A percentile compares a stretch with the other conserved stretches of the same genome.
These are phyloP conservation scores for Zosterops japonicus DNA, from an alignment of 2,113 vertebrate genomes.

Conservation along the genomic window DNA sequence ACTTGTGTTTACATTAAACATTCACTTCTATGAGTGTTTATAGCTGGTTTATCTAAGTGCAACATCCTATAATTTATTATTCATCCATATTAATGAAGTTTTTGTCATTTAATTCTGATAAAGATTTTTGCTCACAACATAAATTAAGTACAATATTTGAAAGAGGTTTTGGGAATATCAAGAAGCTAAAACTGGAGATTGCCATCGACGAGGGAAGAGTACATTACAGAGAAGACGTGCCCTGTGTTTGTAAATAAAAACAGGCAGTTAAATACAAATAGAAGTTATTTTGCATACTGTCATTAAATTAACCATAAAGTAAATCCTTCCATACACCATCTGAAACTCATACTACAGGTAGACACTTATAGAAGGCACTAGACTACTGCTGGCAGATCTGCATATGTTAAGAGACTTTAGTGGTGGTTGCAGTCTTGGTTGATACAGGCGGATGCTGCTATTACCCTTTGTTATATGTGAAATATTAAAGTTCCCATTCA, in stretches of 20 bases:
- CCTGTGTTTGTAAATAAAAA: neutral
- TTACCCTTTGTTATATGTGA: neutral
- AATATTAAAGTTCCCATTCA: neutral
- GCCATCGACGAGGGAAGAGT: neutral
- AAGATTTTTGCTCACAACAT: neutral
- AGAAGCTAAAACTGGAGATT: neutral
- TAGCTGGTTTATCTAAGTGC: neutral
- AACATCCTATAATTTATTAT: neutral
- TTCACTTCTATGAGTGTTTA: conserved; percentile 5
- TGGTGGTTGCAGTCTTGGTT: neutral
- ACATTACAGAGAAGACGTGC: neutral
- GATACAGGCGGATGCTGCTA: neutral
- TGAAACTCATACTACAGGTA: neutral
- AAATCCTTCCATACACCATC: neutral
- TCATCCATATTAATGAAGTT: conserved; percentile 11
- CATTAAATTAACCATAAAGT: neutral
- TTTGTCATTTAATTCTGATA: conserved; percentile 7
- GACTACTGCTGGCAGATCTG: neutral
- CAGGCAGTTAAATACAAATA: neutral
- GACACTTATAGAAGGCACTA: neutral
- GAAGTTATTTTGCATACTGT: neutral
- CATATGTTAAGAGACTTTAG: neutral
- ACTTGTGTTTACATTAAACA: conserved; percentile 32
- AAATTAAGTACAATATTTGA: neutral
- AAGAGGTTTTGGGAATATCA: neutral